These are phyloP conservation scores for Phrynocephalus guinanensis DNA, from an alignment of 2,797 vertebrate genomes.

Conservation along the genomic window DNA sequence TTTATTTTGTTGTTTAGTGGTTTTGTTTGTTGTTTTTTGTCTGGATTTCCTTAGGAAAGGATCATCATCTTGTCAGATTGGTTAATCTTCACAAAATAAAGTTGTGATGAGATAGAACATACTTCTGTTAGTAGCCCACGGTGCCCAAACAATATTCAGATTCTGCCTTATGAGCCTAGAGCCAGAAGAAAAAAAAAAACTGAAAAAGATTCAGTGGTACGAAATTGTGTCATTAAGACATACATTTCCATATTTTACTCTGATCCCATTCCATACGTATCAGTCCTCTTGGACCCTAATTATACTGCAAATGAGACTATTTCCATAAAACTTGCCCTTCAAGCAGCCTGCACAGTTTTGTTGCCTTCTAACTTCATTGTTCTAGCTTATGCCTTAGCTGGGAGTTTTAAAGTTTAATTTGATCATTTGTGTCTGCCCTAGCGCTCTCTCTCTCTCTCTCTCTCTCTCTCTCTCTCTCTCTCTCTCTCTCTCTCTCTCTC, in stretches of 20 bases:
- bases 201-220: background rate
- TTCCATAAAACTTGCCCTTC: conserved; percentile 15
- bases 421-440: conserved; percentile 31
- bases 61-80: background rate
- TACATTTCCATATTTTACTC: conserved; percentile 4
- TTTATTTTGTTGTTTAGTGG: no score
- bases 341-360: conserved; percentile 13
- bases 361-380: conserved; percentile 32
- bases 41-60: background rate
- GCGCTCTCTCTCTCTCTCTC: background rate
- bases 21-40: no score
- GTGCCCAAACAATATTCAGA: background rate
- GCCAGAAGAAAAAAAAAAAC: background rate
- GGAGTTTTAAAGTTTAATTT: conserved; percentile 51
- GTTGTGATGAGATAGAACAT: background rate
- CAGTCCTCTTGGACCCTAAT: background rate
- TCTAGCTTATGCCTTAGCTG: conserved; percentile 34
- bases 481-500: background rate
- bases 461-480: no score
- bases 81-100: background rate
- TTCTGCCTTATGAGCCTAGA: background rate
- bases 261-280: background rate
- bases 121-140: background rate
- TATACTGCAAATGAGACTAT: conserved; percentile 22
- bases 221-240: background rate